phyloP scores from a whole-genome alignment of 1,140 invertebrate genomes.

The Cheumatopsyche charites region DNA sequence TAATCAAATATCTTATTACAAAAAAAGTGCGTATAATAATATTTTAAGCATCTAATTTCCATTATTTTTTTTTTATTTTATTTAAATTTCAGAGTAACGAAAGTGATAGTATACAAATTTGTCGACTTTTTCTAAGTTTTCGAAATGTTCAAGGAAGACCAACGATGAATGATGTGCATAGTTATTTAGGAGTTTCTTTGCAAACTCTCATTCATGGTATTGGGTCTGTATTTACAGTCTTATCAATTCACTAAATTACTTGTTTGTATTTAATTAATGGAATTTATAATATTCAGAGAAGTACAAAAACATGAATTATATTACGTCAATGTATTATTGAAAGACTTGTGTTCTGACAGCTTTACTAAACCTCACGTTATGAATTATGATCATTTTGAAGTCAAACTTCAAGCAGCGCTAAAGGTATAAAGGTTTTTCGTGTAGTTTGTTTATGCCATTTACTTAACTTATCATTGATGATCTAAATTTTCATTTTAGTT shows the following conservation, averaged over 20 bases:
- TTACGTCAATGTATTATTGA: conserved; percentile 56
- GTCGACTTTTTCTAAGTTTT: conserved; percentile 55
- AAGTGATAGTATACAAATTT: conserved; percentile 58
- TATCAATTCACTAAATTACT: too few relatives aligned
- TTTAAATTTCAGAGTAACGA: conserved; percentile 55
- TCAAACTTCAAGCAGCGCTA: conserved; percentile 52
- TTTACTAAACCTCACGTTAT: conserved; percentile 53
- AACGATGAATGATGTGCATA: conserved; percentile 53
- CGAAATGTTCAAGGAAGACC: conserved; percentile 52
- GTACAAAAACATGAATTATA: conserved; percentile 54
- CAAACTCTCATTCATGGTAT: conserved; percentile 53
- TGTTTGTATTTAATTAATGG: not conserved
- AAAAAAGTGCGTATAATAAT: conserved; percentile 58
- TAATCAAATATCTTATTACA: conserved; percentile 64
- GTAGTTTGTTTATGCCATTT: not conserved
- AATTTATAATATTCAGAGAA: conserved; percentile 51
- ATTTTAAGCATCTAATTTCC: not conserved
- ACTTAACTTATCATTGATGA: not conserved
- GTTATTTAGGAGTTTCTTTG: conserved; percentile 57
- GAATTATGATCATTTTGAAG: conserved; percentile 54
- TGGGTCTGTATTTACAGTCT: conserved; percentile 43
- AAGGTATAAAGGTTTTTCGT: conserved; percentile 51
- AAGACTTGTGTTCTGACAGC: conserved; percentile 55
- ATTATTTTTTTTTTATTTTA: conserved; percentile 9
- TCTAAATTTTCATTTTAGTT: conserved; percentile 10